Base-by-base conservation (phyloP, 53 echinoderm and acorn worm species). In the Luidia sarsii region DNA sequence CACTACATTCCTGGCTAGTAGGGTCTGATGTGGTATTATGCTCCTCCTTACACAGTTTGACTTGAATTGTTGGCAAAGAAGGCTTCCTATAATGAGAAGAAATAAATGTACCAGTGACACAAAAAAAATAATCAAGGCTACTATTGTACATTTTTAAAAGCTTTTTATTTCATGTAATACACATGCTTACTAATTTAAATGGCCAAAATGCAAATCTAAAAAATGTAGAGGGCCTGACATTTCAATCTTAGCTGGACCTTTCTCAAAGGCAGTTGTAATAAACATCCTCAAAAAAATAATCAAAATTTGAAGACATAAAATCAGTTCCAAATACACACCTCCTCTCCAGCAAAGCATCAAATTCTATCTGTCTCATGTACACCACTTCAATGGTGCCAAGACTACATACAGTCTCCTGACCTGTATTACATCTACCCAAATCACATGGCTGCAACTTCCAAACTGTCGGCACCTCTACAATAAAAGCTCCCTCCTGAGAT, bases 321-420 rank as follows among this genome's bases (percentile, higher is more conserved):
- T n/a, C n/a, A n/a, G n/a, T n/a, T n/a, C n/a, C n/a, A n/a, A n/a
- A n/a, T n/a, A 67, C 86, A 39, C 31, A 93, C 93, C 85, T 84
- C 51, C 90, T 86, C 31, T 93, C 93, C 23, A 75, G 27, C 39
- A 87, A 63, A 41, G 69, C 81, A 10, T 50, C 10, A 14, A 90
- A 49, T 19, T 87, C 87, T 46, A 93, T 68, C 81, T 57, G 90
- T 13, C 87, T 75, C 4, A 79, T 61, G 73, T 93, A 93, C 33
- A 93, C 93, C 19, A 93, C 93, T 56, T 93, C 93, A 22, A 83
- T 55, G 3, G 64, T 68, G 10, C 83, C 93, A 31, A 93, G 73
- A 6, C 74, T 84, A n/a, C n/a, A n/a, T n/a, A n/a, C n/a, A 66
- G 88, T 73, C 71, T 83, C 71, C 46, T 57, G 45, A 28, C 81